Base-by-base conservation (phyloP, 2,888 invertebrate species). In the Acrobasis suavella region DNA sequence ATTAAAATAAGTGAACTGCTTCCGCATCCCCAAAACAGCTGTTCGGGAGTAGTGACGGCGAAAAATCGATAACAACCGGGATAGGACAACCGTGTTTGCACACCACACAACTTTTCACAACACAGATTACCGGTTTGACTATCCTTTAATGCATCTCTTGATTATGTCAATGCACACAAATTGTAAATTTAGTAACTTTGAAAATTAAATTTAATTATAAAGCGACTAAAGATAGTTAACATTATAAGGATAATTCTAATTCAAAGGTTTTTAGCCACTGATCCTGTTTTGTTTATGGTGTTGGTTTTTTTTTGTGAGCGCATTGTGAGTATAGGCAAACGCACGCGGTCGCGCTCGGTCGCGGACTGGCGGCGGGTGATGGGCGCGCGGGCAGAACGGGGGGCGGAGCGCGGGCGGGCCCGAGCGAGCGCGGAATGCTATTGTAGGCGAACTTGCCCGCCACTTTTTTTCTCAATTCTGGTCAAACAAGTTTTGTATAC, bases 401-500 rank as follows among this genome's bases (percentile, higher is more conserved):
- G 83, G 83, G 87, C 85, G 83, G 85, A 73, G 75, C 85, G 84
- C 85, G 82, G 85, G 85, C 85, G 86, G 85, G 74, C 74, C 83
- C 77, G 73, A 56, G 65, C 77, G 70, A 71, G 55, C 80, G 72
- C 80, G 89, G 91, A 91, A 91, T 91, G 91, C 91, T 89, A 91
- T 91, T 91, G 91, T 91, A 90, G 91, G 91, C 90, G 89, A 91
- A 89, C 89, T 91, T 86, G 88, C 88, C 89, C 86, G 91, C 90
- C 87, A 91, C 89, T 90, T 91, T 85, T 86, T 89, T 86, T 87
- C 86, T 86, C 81, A 80, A 87, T 87, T 92, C 91, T 91, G 89
- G 91, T 91, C 90, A 91, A 91, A 91, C 92, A 89, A 91, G 92
- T 91, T 92, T 89, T 77, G 90, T 89, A 88, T 91, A 91, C 90